phyloP scores from a whole-genome alignment of 2,113 vertebrate genomes.

The Phyllopteryx taeniolatus region DNA sequence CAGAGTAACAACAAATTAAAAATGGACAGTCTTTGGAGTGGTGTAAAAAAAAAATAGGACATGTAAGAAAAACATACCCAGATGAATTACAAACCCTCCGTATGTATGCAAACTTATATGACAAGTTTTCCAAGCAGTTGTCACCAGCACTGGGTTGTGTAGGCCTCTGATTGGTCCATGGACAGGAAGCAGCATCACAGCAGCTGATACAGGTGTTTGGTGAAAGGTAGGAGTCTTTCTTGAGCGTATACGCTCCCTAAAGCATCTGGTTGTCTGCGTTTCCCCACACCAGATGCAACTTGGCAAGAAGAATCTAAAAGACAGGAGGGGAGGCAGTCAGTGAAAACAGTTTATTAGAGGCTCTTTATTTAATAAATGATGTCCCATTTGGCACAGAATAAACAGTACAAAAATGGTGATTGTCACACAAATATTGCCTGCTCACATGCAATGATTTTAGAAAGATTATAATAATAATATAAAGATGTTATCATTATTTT shows the following conservation, averaged over 20 bases:
- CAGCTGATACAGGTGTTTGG: slow-evolving; percentile 72
- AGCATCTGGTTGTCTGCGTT: slow-evolving; percentile 68
- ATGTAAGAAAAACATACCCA: slow-evolving; percentile 36
- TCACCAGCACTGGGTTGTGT: slow-evolving; percentile 54
- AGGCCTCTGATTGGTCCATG: slow-evolving; percentile 71
- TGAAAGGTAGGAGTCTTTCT: slow-evolving; percentile 60
- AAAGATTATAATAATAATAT: no score
- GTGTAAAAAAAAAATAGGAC: slow-evolving; percentile 45
- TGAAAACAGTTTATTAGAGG: slow-evolving; percentile 32
- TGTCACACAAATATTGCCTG: background rate
- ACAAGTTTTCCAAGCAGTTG: slow-evolving; percentile 57
- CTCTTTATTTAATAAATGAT: slow-evolving; percentile 47
- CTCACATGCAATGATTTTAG: background rate
- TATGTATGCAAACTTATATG: slow-evolving; percentile 27
- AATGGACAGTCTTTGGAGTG: slow-evolving; percentile 56
- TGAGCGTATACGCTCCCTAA: slow-evolving; percentile 64
- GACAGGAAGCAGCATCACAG: slow-evolving; percentile 54
- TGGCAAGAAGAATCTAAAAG: slow-evolving; percentile 72
- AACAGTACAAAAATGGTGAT: slow-evolving; percentile 3
- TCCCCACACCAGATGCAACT: slow-evolving; percentile 61
- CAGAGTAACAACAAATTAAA: slow-evolving; percentile 50
- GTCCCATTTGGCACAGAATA: slow-evolving; percentile 14
- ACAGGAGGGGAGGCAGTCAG: slow-evolving; percentile 71
- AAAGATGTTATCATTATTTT: background rate
- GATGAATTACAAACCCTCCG: slow-evolving; percentile 49